Conservation (phyloP, 2,113 vertebrate species). For the Saccopteryx leptura region DNA sequence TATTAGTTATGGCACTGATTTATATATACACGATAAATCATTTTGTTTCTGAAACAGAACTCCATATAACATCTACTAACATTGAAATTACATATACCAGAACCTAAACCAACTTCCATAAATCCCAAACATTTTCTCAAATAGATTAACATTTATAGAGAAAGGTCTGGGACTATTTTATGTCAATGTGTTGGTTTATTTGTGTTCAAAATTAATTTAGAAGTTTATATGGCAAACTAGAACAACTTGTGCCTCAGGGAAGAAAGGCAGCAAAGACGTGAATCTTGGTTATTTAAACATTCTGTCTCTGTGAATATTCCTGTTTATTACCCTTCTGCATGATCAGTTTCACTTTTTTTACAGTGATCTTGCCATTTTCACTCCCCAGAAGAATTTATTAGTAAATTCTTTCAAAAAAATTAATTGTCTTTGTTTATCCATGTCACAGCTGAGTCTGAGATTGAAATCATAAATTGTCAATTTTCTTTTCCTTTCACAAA, state of each 20-base stretch:
- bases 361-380: slow-evolving; percentile 15
- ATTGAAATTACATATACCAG: background rate
- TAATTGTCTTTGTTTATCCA: slow-evolving; percentile 49
- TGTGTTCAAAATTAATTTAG: slow-evolving; percentile 72
- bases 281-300: slow-evolving; percentile 7
- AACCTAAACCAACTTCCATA: slow-evolving; percentile 10
- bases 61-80: background rate
- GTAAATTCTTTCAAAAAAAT: slow-evolving; percentile 39
- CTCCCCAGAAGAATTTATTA: background rate
- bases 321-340: background rate
- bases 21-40: background rate
- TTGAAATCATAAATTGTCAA: slow-evolving; percentile 23
- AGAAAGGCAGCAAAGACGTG: slow-evolving; percentile 41
- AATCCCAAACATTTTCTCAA: slow-evolving; percentile 32
- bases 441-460: background rate
- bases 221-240: slow-evolving; percentile 67
- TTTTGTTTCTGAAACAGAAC: slow-evolving; percentile 4
- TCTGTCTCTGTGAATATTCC: background rate
- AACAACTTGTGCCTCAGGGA: slow-evolving; percentile 21
- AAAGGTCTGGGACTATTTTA: slow-evolving; percentile 45
- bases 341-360: slow-evolving; percentile 7
- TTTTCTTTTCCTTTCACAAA: slow-evolving; percentile 55
- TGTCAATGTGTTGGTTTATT: slow-evolving; percentile 33
- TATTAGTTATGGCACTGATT: background rate
- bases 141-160: slow-evolving; percentile 54